These are phyloP conservation scores for Syrmaticus mikado DNA, from an alignment of 2,113 vertebrate species.

Conservation along the genomic window DNA sequence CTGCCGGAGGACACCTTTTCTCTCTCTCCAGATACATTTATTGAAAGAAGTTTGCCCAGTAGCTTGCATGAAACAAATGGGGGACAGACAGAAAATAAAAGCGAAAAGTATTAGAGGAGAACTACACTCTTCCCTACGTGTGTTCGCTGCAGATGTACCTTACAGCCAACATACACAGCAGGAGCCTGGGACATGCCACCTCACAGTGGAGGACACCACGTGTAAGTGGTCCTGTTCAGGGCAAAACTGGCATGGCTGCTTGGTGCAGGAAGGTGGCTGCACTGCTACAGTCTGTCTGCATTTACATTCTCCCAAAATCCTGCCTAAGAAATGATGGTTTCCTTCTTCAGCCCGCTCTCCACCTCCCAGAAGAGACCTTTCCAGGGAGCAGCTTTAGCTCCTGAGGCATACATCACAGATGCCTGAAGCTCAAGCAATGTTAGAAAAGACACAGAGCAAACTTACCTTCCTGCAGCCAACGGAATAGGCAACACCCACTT, in stretches of 20 bases:
- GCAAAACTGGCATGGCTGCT: not conserved
- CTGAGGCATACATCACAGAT: not conserved
- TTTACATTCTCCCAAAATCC: not conserved
- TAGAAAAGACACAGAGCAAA: not conserved
- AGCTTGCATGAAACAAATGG: not conserved
- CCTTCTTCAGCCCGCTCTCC: not conserved
- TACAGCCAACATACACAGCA: accelerated
- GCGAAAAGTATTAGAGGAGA: not conserved
- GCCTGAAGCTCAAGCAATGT: not conserved
- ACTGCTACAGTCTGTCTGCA: not conserved
- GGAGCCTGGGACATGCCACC: too few species aligned
- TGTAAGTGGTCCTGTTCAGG: accelerated
- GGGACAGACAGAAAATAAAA: not conserved
- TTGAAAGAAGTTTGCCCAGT: not conserved
- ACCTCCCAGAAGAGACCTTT: not conserved
- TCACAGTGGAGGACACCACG: too few species aligned
- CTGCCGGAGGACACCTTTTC: not conserved
- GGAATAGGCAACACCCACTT: not conserved
- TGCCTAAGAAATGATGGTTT: not conserved
- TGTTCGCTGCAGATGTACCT: not conserved
- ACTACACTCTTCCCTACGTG: accelerated
- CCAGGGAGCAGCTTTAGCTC: not conserved
- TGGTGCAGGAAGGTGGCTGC: not conserved
- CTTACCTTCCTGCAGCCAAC: not conserved
- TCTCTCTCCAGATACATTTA: not conserved